phyloP scores from a whole-genome alignment of 2,888 invertebrate genomes.

The Pachymerium ferrugineum region DNA sequence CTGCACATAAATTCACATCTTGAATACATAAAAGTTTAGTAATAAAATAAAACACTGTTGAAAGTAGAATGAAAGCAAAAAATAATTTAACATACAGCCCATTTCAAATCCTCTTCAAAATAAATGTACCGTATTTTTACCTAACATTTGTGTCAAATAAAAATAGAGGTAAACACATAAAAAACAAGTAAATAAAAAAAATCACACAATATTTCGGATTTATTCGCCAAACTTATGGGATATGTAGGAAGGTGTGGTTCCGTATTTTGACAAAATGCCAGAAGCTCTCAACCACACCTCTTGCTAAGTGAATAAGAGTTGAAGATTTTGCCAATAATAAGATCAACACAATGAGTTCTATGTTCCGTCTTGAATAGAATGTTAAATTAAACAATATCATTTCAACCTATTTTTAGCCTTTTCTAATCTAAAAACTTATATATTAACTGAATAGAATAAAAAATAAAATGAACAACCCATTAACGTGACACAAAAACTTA shows the following conservation, averaged over 20 bases:
- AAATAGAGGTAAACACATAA: too few relatives aligned
- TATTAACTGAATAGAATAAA: too few relatives aligned
- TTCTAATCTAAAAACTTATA: too few relatives aligned
- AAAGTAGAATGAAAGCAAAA: neutral
- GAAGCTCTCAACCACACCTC: neutral
- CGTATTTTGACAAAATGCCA: constrained; percentile 7
- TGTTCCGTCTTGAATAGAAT: too few relatives aligned
- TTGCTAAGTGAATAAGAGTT: neutral
- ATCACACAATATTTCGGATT: neutral
- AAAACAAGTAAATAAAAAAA: neutral
- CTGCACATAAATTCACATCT: neutral
- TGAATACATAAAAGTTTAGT: neutral
- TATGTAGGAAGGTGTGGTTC: neutral
- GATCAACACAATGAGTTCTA: neutral
- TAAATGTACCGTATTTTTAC: too few relatives aligned
- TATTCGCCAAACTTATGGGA: neutral
- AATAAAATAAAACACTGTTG: neutral
- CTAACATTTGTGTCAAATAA: too few relatives aligned
- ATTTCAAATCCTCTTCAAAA: too few relatives aligned
- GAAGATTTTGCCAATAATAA: neutral
- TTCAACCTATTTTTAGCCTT: too few relatives aligned
- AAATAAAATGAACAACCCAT: too few relatives aligned
- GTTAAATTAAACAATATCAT: too few relatives aligned
- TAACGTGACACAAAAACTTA: too few relatives aligned
- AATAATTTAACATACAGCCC: too few relatives aligned